Percentiles rank a stretch among this genome's conserved stretches.
These are phyloP conservation scores for Orchesella flavescens DNA, from an alignment of 2,888 invertebrate genomes.

Conservation along the genomic window DNA sequence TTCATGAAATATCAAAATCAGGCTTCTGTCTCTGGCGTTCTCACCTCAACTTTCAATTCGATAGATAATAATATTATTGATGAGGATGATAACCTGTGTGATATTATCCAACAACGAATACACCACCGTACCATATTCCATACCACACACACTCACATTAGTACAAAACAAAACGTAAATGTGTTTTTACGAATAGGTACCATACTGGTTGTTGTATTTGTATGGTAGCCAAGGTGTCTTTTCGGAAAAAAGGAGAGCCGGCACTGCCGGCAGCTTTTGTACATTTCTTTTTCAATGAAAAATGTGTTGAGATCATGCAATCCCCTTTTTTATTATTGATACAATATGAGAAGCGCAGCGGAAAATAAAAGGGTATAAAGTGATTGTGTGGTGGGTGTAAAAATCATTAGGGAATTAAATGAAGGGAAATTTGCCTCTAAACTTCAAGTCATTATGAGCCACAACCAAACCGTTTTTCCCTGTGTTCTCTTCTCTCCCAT, in stretches of 20 bases:
- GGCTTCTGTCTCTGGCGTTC: no score
- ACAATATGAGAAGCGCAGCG: neutral
- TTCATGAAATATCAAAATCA: no score
- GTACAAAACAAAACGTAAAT: no score
- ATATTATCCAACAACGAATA: no score
- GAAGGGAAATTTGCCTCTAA: constrained; percentile 30
- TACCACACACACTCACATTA: no score
- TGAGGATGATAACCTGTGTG: no score
- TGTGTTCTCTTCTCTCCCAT: no score
- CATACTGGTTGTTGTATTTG: neutral
- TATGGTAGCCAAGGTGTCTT: constrained; percentile 5
- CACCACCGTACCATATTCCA: no score
- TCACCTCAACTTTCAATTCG: no score
- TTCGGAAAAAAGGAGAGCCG: constrained; percentile 32
- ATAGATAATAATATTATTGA: no score
- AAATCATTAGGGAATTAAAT: constrained; percentile 52
- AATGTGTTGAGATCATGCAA: constrained; percentile 68
- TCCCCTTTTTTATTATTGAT: constrained; percentile 13
- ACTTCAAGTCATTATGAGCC: neutral
- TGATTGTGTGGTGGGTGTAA: constrained; percentile 29
- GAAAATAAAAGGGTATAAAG: no score
- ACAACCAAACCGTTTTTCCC: neutral
- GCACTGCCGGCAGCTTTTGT: constrained; percentile 29
- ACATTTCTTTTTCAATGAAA: constrained; percentile 52
- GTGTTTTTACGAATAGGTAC: no score